Base-by-base conservation (phyloP, 2,113 vertebrate genomes). In the Pycnonotus jocosus region DNA sequence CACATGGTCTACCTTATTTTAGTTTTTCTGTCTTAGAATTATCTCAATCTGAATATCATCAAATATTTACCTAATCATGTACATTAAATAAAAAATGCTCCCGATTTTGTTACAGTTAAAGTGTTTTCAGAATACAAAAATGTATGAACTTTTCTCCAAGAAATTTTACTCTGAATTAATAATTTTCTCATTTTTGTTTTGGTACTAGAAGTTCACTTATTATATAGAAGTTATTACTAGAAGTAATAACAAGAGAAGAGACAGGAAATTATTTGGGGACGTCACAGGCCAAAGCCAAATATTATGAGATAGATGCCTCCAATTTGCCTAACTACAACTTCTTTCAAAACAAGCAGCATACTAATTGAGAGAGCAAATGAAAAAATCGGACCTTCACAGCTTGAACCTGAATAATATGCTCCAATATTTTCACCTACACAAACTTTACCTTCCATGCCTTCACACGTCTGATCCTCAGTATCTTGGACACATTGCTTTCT, bases 401-500 rank as follows among this genome's bases (percentile, higher is more conserved):
- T 45, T 69, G 42, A 83, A 65, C 16, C 10, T 20, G 6, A 79
- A 50, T 53, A 64, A 87, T 7, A 40, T 6, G 42, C 31, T 71
- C 37, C 16, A 77, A 7, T 57, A 81, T 62, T 86, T 92, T 50
- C 37, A 80, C 11, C 66, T 6, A 35, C 16, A 71, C 5, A 91
- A 35, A 78, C 50, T 28, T 96, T 98, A 98, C 98, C 98, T 98
- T 98, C 98, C 78, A 60, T 84, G 54, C 96, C 95, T 93, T 97
- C 97, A 90, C 64, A 94, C 1, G 94, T 95, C 44, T 97, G 94
- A 86, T 96, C 96, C 21, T 96, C 97, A 83, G 92, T 42, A 89
- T 96, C 96, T 88, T 96, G 53, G 71, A 95, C 54, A 91, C 72
- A 96, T 7, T 93, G 57, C 81, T 97, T 98, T 96, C 96, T 96